Evolutionary conservation across 1,140 invertebrate genomes (phyloP), one percentile per base, ranked within the genome.

Genomic region (Yoshiicerus persimilis): DNA sequence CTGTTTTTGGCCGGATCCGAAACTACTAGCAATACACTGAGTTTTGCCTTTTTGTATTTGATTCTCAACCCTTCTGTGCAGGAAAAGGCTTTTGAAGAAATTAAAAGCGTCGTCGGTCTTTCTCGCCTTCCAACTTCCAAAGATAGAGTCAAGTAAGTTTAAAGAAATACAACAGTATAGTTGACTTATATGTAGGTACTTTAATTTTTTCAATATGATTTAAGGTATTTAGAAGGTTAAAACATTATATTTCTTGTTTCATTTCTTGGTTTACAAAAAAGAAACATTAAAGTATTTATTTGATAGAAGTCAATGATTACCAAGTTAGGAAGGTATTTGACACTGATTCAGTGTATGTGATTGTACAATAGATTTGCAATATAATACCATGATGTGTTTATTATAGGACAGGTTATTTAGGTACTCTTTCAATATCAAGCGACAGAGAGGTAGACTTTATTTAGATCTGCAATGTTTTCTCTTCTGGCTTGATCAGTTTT

Each of bases 21-120:
- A 92, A 97, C 96, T 0, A 96, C 96, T 0, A 95, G 94, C 36
- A 96, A 96, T 91, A 95, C 95, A 34, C 92, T 97, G 89, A 94
- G 95, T n/a, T 97, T 96, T 91, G 94, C 95, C 62, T 95, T 98
- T 84, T 94, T 97, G 84, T 95, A 96, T 89, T 92, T 98, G 89
- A 94, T 97, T 0, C 92, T 95, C 62, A 94, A 96, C 91, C 96
- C 95, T n/a, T 93, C 96, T 25, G 94, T 97, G 1, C 97, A 98
- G 91, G 94, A 93, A 87, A 96, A 95, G 92, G 96, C 96, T 0
- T 96, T 96, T 88, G 93, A 94, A 84, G 96, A 98, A 93, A 95
- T 98, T 88, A 96, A 97, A 91, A 34, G 30, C n/a, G 70, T 83
- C 27, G 16, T 87, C 23, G 80, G 56, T 9, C 2, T 6, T 6